A percentile compares a stretch with the other conserved stretches of the same genome.
These are phyloP conservation scores for Prorops nasuta DNA, from an alignment of 1,140 invertebrate genomes.

Conservation along the genomic window DNA sequence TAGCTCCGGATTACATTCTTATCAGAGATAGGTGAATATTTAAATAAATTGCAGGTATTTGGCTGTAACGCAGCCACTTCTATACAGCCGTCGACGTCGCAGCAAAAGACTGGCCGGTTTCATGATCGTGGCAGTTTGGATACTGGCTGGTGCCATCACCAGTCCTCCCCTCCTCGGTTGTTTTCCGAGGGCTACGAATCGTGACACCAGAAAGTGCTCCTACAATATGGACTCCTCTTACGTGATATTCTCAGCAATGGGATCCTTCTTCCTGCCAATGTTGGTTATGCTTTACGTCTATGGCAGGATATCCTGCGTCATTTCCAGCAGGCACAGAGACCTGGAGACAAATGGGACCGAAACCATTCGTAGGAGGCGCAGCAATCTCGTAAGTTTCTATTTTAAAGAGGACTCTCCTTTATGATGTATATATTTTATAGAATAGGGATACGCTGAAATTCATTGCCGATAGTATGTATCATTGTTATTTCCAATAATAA, in stretches of 20 bases:
- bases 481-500: background rate
- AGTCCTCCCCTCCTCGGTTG: slow-evolving; percentile 82
- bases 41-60: slow-evolving; percentile 68
- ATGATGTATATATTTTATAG: background rate
- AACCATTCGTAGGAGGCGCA: slow-evolving; percentile 18
- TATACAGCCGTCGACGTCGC: slow-evolving; percentile 74
- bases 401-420: background rate
- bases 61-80: slow-evolving; percentile 81
- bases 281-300: slow-evolving; percentile 91
- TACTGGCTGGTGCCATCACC: slow-evolving; percentile 76
- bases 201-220: slow-evolving; percentile 55
- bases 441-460: too few species aligned
- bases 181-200: slow-evolving; percentile 43
- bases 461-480: slow-evolving; percentile 1
- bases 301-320: slow-evolving; percentile 81
- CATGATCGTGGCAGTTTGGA: slow-evolving; percentile 83
- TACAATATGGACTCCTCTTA: slow-evolving; percentile 83
- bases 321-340: slow-evolving; percentile 65
- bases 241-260: slow-evolving; percentile 88
- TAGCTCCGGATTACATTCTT: too few species aligned
- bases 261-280: slow-evolving; percentile 90
- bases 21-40: too few species aligned
- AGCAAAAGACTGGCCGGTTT: slow-evolving; percentile 75
- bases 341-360: slow-evolving; percentile 34
- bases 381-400: slow-evolving; percentile 22